A percentile compares a stretch with the other conserved stretches of the same genome.
These are phyloP conservation scores for Heliconius cydno DNA, from an alignment of 2,888 invertebrate genomes.

Conservation along the genomic window DNA sequence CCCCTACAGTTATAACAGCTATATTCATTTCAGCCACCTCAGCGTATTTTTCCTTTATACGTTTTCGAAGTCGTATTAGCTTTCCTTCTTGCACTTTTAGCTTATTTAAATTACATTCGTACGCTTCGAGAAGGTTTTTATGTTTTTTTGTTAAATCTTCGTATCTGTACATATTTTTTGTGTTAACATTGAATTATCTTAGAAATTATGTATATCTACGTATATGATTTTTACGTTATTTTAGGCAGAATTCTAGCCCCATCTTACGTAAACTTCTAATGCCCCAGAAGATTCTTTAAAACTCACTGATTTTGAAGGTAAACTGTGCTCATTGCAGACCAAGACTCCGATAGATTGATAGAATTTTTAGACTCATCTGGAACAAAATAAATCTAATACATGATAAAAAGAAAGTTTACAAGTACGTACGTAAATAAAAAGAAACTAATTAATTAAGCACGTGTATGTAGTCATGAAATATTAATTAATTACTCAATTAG, in stretches of 20 bases:
- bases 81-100: constrained; percentile 57
- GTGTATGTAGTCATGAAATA: constrained; percentile 22
- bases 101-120: constrained; percentile 61
- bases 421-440: not conserved
- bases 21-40: constrained; percentile 63
- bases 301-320: constrained; percentile 82
- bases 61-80: constrained; percentile 55
- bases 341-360: constrained; percentile 66
- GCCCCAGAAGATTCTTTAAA: not conserved
- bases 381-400: constrained; percentile 33
- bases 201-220: not conserved
- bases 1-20: constrained; percentile 64
- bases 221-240: not conserved
- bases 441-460: not conserved
- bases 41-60: constrained; percentile 54
- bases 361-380: constrained; percentile 52
- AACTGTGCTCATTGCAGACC: constrained; percentile 81
- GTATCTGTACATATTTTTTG: constrained; percentile 58
- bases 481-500: constrained; percentile 23
- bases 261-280: not conserved
- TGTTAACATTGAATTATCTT: not conserved
- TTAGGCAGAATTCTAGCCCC: not conserved
- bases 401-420: not conserved
- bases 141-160: constrained; percentile 73
- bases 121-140: constrained; percentile 62